Evolutionary conservation across 2,797 vertebrate genomes (phyloP), one percentile per base, ranked within the genome.

Genomic region (Chrysocyon brachyurus): DNA sequence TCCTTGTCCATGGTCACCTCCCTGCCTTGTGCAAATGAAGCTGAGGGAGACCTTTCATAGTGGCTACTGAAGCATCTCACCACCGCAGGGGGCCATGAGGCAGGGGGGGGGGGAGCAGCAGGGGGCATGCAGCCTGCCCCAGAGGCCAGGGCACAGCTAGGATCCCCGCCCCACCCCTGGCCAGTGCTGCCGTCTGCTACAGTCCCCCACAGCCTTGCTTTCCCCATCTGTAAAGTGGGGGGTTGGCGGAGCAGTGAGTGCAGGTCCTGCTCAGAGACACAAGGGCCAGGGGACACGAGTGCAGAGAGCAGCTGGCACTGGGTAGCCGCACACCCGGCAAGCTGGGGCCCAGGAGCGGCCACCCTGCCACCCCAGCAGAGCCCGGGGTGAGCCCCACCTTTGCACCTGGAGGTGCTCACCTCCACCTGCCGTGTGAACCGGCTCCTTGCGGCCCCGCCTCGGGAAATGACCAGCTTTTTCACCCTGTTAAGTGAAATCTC

Each of bases 261-360:
- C 40, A 46, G 40, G 40, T 46, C 7, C 40, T 46, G 40, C 64
- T 6, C 83, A 61, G 59, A 68, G 24, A 4, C 26, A 28, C 15
- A 4, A 16, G 36, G 49, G 16, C 10, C 7, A 0, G 4, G 12
- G 2, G 16, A 24, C 90, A 57, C 1, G 15, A 56, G 0, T 11
- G 75, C 54, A 63, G 56, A 33, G 36, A 52, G 36, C 1, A 1
- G 19, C 56, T 3, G 22, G 56, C 40, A 24, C 4, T 0, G 72
- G 78, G 14, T 0, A 2, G 54, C 73, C 1, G 9, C 16, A 40
- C 16, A 0, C 31, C 0, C 2, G 22, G 89, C 87, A 85, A 81
- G 52, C 10, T 10, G 33, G 70, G 28, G 21, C 64, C 90, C 31
- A 11, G 73, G 33, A 57, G 59, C 10, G 2, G 63, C 33, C 0